Percentiles rank a stretch among this genome's conserved stretches.
phyloP scores from a whole-genome alignment of 2,888 invertebrate genomes.

The Yponomeuta malinellus region DNA sequence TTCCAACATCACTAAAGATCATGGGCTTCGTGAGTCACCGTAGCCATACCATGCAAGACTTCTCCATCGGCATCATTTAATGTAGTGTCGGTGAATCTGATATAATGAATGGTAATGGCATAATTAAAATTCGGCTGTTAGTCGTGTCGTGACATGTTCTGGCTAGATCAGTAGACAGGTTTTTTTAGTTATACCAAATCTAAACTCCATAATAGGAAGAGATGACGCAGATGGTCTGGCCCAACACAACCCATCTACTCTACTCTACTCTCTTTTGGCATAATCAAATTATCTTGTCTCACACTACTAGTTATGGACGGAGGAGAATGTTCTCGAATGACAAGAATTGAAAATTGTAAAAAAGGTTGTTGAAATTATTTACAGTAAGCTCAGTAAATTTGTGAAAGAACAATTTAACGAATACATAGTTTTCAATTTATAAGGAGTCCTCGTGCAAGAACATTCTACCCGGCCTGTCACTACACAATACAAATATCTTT shows the following conservation, averaged over 20 bases:
- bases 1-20: background rate
- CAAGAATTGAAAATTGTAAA: no score
- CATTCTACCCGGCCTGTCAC: no score
- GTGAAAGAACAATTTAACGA: no score
- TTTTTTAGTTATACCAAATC: background rate
- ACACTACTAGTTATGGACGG: background rate
- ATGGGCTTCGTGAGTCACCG: background rate
- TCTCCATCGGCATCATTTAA: background rate
- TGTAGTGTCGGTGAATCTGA: background rate
- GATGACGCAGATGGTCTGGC: background rate
- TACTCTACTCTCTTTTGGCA: no score
- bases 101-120: background rate
- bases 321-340: no score
- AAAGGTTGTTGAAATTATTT: no score
- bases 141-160: background rate
- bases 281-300: background rate
- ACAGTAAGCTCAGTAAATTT: no score
- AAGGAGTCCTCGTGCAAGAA: no score
- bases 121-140: background rate
- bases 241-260: background rate
- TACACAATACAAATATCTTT: no score
- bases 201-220: background rate
- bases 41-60: background rate
- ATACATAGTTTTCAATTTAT: no score
- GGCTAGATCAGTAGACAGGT: background rate